These are phyloP conservation scores for Labeo catla DNA, from an alignment of 2,113 vertebrate species.

Conservation along the genomic window DNA sequence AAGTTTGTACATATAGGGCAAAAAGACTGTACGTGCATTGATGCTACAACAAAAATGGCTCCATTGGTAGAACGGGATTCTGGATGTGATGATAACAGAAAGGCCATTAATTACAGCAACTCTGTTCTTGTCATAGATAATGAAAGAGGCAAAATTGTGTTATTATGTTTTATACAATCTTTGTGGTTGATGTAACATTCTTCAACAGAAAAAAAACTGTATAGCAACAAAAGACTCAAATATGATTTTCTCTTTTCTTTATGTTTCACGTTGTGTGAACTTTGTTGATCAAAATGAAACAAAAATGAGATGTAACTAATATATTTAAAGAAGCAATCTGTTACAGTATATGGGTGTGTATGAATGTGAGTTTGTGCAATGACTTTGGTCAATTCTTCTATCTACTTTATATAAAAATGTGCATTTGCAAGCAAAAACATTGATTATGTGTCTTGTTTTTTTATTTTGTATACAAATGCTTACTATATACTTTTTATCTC, in stretches of 20 bases:
- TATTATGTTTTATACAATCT: constrained; percentile 68
- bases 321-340: constrained; percentile 71
- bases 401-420: constrained; percentile 75
- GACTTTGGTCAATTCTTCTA: constrained; percentile 74
- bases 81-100: not conserved
- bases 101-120: constrained; percentile 3
- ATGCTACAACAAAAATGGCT: constrained; percentile 6
- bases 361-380: constrained; percentile 71
- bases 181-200: constrained; percentile 50
- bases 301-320: constrained; percentile 62
- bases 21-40: constrained; percentile 2
- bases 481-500: too few species aligned
- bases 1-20: constrained; percentile 21
- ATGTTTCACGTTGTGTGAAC: constrained; percentile 68
- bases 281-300: constrained; percentile 62
- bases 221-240: constrained; percentile 58
- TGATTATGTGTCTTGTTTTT: constrained; percentile 4
- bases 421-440: constrained; percentile 65
- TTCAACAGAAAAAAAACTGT: constrained; percentile 61
- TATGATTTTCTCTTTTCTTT: constrained; percentile 64
- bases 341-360: constrained; percentile 73
- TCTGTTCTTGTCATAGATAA: constrained; percentile 44
- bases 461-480: not conserved
- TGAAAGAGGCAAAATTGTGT: constrained; percentile 64
- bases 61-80: not conserved